Evolutionary conservation across 2,797 vertebrate species (phyloP), one percentile per base, ranked within the genome.

Genomic region (Setipinna tenuifilis): DNA sequence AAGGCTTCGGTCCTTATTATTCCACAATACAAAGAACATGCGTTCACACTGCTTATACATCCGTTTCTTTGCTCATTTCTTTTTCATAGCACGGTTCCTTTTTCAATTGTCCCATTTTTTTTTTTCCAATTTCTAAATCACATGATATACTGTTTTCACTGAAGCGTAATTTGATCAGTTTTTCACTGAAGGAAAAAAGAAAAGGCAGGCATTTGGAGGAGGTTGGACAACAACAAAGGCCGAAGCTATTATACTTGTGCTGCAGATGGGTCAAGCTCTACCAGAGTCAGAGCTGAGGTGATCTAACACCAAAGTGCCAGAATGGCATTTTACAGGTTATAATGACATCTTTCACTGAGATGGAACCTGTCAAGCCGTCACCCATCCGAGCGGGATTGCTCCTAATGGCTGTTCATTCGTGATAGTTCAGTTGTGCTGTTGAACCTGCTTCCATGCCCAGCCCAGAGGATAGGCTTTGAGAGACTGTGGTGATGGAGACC

Each of bases 321-420:
- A 93, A 94, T 94, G 93, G 93, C 94, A 94, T 95, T 95, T 96
- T 95, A 92, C 91, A 95, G 94, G 93, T 94, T 94, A 92, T 95
- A 95, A 95, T 94, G 95, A 95, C 93, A 94, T 94, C 94, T 95
- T 95, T 95, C 94, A 94, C 91, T 88, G 92, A 94, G 93, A 94
- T 93, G 90, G 92, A 91, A 94, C 93, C 94, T 95, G 94, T 95
- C 94, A 94, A 93, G 93, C 91, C 88, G 88, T 93, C 93, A 93
- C 94, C 94, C 92, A 91, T 93, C 93, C 93, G 91, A 41, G 91
- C 87, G 91, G 92, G 94, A 94, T 95, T 94, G 92, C 92, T 92
- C 91, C 89, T 95, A 96, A 95, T 95, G 94, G 93, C 91, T 93
- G 91, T 92, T 93, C 93, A 91, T 92, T 93, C 93, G 91, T 93